Percentiles rank a stretch among this genome's conserved stretches.
These are phyloP conservation scores for Caloenas nicobarica DNA, from an alignment of 2,113 vertebrate genomes.

Conservation along the genomic window DNA sequence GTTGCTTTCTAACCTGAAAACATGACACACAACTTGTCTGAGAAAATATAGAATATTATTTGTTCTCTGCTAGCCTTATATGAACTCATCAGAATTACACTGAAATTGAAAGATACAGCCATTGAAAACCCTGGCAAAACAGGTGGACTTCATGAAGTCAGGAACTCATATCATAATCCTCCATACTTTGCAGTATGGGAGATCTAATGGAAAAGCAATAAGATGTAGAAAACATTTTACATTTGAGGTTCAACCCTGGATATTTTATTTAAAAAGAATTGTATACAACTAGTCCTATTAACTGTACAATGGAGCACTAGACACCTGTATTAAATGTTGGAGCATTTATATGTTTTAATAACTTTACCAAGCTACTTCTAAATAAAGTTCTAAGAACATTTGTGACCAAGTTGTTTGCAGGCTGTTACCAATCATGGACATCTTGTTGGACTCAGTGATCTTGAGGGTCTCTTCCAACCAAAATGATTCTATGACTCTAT, in stretches of 20 bases:
- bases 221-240: not conserved
- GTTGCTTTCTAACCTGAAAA: not conserved
- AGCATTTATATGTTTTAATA: not conserved
- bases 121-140: not conserved
- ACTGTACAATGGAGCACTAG: not conserved
- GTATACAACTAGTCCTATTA: not conserved
- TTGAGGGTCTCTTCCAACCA: too few relatives aligned
- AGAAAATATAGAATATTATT: not conserved
- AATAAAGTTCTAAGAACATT: not conserved
- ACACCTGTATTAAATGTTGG: not conserved
- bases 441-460: too few relatives aligned
- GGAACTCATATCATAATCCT: not conserved
- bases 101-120: not conserved
- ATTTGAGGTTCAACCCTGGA: not conserved
- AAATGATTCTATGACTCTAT: too few relatives aligned
- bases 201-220: not conserved
- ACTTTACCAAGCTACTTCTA: not conserved
- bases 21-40: rapidly evolving
- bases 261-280: not conserved
- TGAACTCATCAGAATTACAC: not conserved
- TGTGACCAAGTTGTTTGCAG: not conserved
- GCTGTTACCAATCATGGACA: rapidly evolving
- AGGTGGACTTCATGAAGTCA: not conserved
- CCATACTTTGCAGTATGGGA: not conserved
- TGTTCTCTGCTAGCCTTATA: not conserved